Evolutionary conservation across 2,888 invertebrate genomes (phyloP), one percentile per base, ranked within the genome.

Genomic region (Cenopis cana): DNA sequence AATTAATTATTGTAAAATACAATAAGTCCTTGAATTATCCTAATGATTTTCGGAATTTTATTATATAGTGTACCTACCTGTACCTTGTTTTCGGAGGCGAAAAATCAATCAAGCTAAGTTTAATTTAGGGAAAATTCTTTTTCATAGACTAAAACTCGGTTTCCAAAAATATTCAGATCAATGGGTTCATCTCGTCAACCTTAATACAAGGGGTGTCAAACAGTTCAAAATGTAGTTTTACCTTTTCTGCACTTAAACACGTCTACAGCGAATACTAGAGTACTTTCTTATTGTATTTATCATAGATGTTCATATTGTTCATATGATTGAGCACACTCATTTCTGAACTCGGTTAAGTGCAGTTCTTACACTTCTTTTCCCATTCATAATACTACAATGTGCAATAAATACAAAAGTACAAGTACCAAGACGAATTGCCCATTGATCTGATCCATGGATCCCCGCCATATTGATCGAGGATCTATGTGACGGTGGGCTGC

Each of bases 381-480:
- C 66, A 66, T 71, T 66, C 60, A 54, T 29, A 65, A 69, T 62
- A 20, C 24, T 55, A 73, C 69, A 72, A 56, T 68, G 52, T 59
- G 14, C 18, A 55, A 69, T 46, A 61, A 80, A 60, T 66, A 69
- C 77, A 81, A 81, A 76, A 75, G 73, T 77, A 78, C 76, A 78
- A 81, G 78, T 78, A 76, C 78, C 76, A 76, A 83, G 83, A 84
- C 85, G 79, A 84, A 85, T 85, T 78, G 80, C 74, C 76, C 69
- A 77, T 81, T 80, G 76, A 79, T 62, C 71, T 68, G 74, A 76
- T 75, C 72, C 57, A 77, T 74, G 70, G 69, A 76, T 71, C 74
- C 54, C 49, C 68, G 57, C 72, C 62, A 73, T 69, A 73, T 73
- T 74, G 75, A 77, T 76, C 74, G 71, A 74, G 72, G 72, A 78